phyloP scores from a whole-genome alignment of 2,113 vertebrate species.

The Pyrgilauda ruficollis region DNA sequence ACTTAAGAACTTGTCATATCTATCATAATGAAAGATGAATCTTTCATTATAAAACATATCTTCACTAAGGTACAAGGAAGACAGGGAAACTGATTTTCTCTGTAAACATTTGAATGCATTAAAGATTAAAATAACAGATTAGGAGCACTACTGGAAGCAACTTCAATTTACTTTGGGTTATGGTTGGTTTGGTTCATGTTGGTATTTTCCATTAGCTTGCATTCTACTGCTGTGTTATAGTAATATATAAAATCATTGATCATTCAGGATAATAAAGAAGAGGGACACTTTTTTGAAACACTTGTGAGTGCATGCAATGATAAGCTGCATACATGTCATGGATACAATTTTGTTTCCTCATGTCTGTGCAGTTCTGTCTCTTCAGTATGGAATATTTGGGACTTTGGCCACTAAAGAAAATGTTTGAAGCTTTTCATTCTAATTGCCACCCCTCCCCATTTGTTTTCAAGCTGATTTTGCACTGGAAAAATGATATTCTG shows the following conservation, averaged over 20 bases:
- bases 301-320: background rate
- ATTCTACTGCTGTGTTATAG: background rate
- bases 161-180: slow-evolving; percentile 31
- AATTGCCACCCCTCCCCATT: background rate
- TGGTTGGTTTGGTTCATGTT: background rate
- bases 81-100: slow-evolving; percentile 9
- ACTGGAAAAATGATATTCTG: background rate
- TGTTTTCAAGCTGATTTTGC: background rate
- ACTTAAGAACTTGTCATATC: background rate
- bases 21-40: background rate
- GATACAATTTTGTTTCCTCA: background rate
- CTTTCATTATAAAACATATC: background rate
- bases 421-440: background rate
- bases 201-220: slow-evolving; percentile 13
- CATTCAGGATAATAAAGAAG: background rate
- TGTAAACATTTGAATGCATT: slow-evolving; percentile 15
- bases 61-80: slow-evolving; percentile 48
- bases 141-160: background rate
- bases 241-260: background rate
- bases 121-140: slow-evolving; percentile 25
- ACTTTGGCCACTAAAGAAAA: background rate
- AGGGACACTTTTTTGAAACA: background rate
- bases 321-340: background rate
- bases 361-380: background rate
- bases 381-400: background rate